A percentile compares a stretch with the other conserved stretches of the same genome.
These are phyloP conservation scores for Rhynchophorus ferrugineus DNA, from an alignment of 1,140 invertebrate species.

Conservation along the genomic window DNA sequence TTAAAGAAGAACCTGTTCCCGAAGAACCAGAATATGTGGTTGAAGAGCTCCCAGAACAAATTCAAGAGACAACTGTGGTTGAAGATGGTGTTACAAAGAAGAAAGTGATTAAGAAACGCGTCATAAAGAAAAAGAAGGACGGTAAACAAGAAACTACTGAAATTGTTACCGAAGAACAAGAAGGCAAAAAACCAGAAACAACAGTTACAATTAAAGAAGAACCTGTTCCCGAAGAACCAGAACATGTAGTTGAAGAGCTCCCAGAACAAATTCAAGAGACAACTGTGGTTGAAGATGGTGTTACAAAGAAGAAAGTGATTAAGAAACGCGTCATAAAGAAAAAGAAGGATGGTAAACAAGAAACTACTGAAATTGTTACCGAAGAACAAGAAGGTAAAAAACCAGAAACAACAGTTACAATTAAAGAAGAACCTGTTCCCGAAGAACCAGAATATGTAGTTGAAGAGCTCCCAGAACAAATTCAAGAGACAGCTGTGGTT, in stretches of 20 bases:
- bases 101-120: conserved; percentile 32
- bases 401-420: conserved; percentile 35
- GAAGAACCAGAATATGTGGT: conserved; percentile 13
- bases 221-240: conserved; percentile 24
- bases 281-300: conserved; percentile 28
- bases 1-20: conserved; percentile 31
- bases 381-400: conserved; percentile 38
- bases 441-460: conserved; percentile 13
- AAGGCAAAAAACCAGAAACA: conserved; percentile 39
- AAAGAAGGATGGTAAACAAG: conserved; percentile 36
- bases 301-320: conserved; percentile 29
- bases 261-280: conserved; percentile 29
- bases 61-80: conserved; percentile 28
- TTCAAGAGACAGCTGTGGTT: conserved; percentile 28
- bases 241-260: conserved; percentile 33
- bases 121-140: conserved; percentile 37
- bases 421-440: conserved; percentile 31
- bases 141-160: conserved; percentile 36
- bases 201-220: conserved; percentile 37
- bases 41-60: conserved; percentile 36
- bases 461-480: conserved; percentile 36
- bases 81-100: conserved; percentile 33
- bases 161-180: conserved; percentile 37
- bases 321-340: conserved; percentile 36
- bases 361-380: conserved; percentile 35